Conservation (phyloP, 2,888 invertebrate species). For the Argynnis bischoffii region DNA sequence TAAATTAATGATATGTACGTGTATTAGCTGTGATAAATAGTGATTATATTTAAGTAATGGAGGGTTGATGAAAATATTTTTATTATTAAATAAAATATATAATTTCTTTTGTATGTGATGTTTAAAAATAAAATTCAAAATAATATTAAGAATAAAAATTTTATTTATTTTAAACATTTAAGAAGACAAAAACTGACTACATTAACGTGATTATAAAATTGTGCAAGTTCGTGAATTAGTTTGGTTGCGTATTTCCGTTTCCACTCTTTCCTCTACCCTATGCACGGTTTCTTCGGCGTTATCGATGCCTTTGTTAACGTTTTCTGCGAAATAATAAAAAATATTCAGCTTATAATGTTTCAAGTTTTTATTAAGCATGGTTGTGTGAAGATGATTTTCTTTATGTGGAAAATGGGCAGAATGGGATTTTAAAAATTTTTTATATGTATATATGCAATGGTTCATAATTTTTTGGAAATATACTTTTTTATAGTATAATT, state of each 20-base stretch:
- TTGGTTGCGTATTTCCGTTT: constrained; percentile 74
- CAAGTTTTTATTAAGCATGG: no score
- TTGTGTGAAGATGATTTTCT: no score
- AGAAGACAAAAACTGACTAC: constrained; percentile 50
- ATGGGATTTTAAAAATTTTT: no score
- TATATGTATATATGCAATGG: no score
- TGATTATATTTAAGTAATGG: no score
- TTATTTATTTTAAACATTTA: constrained; percentile 32
- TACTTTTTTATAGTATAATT: background rate
- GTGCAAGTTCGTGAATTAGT: constrained; percentile 76
- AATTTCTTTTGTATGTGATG: background rate
- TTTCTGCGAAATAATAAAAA: constrained; percentile 56
- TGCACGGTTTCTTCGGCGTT: constrained; percentile 67
- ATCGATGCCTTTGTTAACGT: constrained; percentile 71
- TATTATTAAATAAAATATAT: background rate
- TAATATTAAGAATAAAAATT: constrained; percentile 21
- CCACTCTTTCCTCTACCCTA: constrained; percentile 71
- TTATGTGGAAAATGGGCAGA: no score
- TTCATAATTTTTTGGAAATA: background rate
- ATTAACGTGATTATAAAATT: constrained; percentile 61
- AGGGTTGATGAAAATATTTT: background rate
- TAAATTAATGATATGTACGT: no score
- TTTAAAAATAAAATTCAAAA: constrained; percentile 17
- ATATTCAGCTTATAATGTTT: background rate
- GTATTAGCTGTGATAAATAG: no score